Evolutionary conservation across 2,113 vertebrate genomes (phyloP), one percentile per base, ranked within the genome.

Genomic region (Gnathonemus longibarbis): DNA sequence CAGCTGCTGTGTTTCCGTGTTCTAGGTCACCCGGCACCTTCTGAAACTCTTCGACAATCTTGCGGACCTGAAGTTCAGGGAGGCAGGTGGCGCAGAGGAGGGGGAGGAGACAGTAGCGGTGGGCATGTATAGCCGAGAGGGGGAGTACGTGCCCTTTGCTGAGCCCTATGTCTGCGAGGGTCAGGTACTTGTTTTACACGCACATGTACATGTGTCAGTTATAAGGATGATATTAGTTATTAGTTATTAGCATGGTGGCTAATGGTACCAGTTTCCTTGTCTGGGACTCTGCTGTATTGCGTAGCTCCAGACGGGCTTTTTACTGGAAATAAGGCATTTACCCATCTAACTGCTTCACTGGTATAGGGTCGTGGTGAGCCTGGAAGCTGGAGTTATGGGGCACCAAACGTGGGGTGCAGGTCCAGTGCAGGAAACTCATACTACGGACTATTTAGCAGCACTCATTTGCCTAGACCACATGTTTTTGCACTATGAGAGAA

Each of bases 31-130:
- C 52, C 94, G 94, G 39, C 95, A 97, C 89, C 93, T 97, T 74
- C 74, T 97, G 62, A 97, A 97, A 90, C 93, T 97, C 46, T 94
- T 95, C 93, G 95, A 96, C 92, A 96, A 94, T 89, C 90, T 96
- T 92, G 93, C 96, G 91, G 96, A 97, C 90, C 92, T 97, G 90
- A 93, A 93, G 93, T 96, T 96, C 93, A 92, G 93, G 92, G 93
- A 96, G 89, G 91, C 91, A 42, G 92, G 93, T 7, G 48, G 70
- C 52, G 88, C 94, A 89, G 70, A 89, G 90, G 39, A 89, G 24
- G 88, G 89, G 66, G 91, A 93, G 66, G 90, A 88, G 74, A 56
- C 88, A 24, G 88, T 92, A 87, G 93, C 94, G 13, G 88, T 95
- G 70, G 95, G 96, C 91, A 96, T 96, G 95, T 97, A 95, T 91